A percentile compares a stretch with the other conserved stretches of the same genome.
Evolutionary conservation across 2,113 vertebrate species (phyloP).

Genomic region (Macroglossus sobrinus): DNA sequence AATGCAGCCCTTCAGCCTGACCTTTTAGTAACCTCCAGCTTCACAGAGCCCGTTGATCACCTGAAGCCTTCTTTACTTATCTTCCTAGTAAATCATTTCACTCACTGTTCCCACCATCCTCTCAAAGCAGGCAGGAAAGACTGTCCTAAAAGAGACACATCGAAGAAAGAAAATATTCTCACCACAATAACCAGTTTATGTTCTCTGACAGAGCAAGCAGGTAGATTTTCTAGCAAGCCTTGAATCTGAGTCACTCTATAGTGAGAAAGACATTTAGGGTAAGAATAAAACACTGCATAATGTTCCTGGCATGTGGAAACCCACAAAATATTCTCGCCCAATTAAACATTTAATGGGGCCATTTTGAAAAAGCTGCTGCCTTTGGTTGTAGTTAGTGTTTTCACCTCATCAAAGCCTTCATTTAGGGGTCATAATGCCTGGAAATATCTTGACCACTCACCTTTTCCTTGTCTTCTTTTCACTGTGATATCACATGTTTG

Average conservation of each 20-base stretch:
- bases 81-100: conserved; percentile 35
- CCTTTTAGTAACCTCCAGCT: conserved; percentile 8
- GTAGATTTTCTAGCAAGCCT: conserved; percentile 1
- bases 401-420: background rate
- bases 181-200: background rate
- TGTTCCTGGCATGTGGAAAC: background rate
- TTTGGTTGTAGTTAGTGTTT: background rate
- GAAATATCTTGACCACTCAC: background rate
- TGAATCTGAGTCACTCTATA: background rate
- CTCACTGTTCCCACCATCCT: background rate
- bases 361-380: conserved; percentile 40
- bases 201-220: background rate
- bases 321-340: conserved; percentile 27
- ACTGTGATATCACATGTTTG: background rate
- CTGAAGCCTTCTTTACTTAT: conserved; percentile 31
- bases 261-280: background rate
- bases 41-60: conserved; percentile 13
- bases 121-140: background rate
- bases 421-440: background rate
- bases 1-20: background rate
- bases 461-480: background rate
- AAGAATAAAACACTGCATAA: background rate
- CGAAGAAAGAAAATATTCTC: conserved; percentile 30
- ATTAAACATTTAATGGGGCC: conserved; percentile 43
- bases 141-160: conserved; percentile 20